Conservation (phyloP, 2,797 vertebrate genomes). For the Cirrhinus mrigala region DNA sequence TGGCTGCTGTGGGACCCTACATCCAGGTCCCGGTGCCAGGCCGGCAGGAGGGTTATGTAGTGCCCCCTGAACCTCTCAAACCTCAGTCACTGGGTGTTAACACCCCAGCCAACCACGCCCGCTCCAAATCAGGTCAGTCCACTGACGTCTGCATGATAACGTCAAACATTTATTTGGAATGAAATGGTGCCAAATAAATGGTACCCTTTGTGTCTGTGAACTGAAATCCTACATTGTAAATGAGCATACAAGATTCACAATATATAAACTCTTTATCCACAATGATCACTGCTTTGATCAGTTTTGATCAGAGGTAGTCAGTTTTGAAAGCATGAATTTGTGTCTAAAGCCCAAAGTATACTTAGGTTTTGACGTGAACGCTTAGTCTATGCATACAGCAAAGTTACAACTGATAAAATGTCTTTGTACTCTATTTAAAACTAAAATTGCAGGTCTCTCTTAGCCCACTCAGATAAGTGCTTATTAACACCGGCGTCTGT, state of each 20-base stretch:
- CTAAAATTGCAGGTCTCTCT: neutral
- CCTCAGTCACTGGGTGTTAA: constrained; percentile 89
- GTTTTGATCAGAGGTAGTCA: neutral
- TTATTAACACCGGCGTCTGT: neutral
- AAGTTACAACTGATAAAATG: neutral
- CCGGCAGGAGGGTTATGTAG: constrained; percentile 78
- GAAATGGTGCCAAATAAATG: neutral
- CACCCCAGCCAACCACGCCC: constrained; percentile 83
- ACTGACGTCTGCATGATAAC: neutral
- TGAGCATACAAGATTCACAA: neutral
- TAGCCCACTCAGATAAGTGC: neutral
- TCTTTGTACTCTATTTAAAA: neutral
- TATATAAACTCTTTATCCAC: neutral
- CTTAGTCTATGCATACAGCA: too few relatives aligned
- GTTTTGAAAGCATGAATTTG: neutral
- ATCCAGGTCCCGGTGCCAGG: constrained; percentile 91
- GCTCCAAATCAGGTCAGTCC: constrained; percentile 89
- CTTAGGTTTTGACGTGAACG: neutral
- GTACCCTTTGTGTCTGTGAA: neutral
- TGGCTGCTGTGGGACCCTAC: constrained; percentile 96
- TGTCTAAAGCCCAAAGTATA: constrained; percentile 3
- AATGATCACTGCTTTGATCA: neutral
- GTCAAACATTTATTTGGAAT: constrained; percentile 25
- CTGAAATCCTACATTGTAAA: neutral
- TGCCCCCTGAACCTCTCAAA: constrained; percentile 91